Percentiles rank a stretch among this genome's conserved stretches.
Evolutionary conservation across 2,888 invertebrate genomes (phyloP).

Genomic region (Augochlorella aurata): DNA sequence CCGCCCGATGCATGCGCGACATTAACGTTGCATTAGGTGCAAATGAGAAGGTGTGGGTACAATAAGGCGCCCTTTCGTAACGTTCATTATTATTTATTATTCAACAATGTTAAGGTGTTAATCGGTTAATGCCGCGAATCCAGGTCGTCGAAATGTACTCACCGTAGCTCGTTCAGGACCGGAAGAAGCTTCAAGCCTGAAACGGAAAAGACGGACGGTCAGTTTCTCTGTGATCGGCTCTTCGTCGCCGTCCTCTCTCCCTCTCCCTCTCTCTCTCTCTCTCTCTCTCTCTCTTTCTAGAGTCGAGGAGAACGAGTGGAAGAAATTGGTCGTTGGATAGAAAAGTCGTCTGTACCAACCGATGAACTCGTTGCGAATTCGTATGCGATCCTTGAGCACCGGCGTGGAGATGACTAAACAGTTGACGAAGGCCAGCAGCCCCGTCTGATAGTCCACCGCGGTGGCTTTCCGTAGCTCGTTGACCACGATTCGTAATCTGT

Average conservation of each 20-base stretch:
- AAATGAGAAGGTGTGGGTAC: constrained; percentile 62
- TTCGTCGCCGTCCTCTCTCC: too few relatives aligned
- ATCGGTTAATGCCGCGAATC: constrained; percentile 67
- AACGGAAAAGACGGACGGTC: constrained; percentile 76
- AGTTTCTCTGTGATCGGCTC: neutral
- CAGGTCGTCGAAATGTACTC: constrained; percentile 80
- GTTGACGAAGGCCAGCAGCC: constrained; percentile 96
- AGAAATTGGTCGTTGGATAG: neutral
- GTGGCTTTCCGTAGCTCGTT: constrained; percentile 92
- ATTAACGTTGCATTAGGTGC: constrained; percentile 53
- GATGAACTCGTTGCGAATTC: constrained; percentile 96
- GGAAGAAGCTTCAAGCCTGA: constrained; percentile 94
- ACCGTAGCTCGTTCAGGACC: constrained; percentile 92
- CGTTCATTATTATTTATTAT: constrained; percentile 78
- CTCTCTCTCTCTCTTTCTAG: neutral
- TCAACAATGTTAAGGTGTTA: constrained; percentile 79
- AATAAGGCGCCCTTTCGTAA: constrained; percentile 81
- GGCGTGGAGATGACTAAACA: constrained; percentile 96
- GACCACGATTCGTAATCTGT: constrained; percentile 94
- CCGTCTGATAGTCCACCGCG: constrained; percentile 94
- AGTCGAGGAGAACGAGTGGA: neutral
- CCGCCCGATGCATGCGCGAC: constrained; percentile 28
- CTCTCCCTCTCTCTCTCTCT: too few relatives aligned
- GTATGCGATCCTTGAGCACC: constrained; percentile 91
- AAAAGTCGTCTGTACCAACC: constrained; percentile 83